A percentile compares a stretch with the other conserved stretches of the same genome.
phyloP scores from a whole-genome alignment of 2,113 vertebrate genomes.

The Cyanoliseus patagonus region DNA sequence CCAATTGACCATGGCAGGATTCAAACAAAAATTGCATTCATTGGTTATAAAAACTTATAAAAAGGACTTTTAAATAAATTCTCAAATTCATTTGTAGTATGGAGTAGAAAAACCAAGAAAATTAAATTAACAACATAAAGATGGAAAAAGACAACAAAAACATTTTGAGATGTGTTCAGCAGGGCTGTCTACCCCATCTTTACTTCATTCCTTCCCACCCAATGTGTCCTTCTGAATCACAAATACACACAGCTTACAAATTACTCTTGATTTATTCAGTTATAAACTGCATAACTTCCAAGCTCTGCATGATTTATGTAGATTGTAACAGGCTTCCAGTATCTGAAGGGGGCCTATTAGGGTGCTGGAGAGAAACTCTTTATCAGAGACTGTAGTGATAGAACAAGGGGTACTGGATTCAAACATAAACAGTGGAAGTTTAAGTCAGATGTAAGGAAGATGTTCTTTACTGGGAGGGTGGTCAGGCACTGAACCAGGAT shows the following conservation, averaged over 20 bases:
- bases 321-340: neutral
- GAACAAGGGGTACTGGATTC: neutral
- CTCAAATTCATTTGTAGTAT: neutral
- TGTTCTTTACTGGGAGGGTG: neutral
- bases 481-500: neutral
- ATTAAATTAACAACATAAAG: neutral
- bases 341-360: neutral
- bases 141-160: neutral
- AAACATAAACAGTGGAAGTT: neutral
- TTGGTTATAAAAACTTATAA: neutral
- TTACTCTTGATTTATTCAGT: neutral
- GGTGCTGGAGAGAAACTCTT: neutral
- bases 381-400: neutral
- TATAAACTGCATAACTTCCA: neutral
- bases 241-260: neutral
- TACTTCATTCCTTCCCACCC: neutral
- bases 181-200: neutral
- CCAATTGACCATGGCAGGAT: neutral
- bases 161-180: rapidly evolving
- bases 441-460: neutral
- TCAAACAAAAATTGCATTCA: neutral
- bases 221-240: neutral
- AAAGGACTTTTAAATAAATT: neutral
- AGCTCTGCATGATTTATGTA: neutral
- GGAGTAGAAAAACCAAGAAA: neutral